Conservation (phyloP, 1,140 invertebrate species). For the Aphis craccivora region DNA sequence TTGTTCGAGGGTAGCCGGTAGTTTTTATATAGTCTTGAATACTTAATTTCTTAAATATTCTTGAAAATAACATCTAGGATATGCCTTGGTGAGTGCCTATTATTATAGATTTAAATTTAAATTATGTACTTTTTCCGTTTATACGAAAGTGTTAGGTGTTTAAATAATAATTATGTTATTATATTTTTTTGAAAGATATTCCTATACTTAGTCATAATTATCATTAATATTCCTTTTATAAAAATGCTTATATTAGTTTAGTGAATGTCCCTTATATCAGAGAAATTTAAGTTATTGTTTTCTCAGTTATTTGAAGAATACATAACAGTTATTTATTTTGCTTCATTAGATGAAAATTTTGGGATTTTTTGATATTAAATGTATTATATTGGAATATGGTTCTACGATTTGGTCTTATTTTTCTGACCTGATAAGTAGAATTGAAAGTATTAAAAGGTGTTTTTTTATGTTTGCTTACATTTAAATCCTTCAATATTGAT, state of each 20-base stretch:
- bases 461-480: background rate
- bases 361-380: background rate
- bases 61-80: background rate
- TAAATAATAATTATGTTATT: background rate
- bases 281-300: background rate
- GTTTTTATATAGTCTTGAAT: background rate
- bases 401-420: background rate
- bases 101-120: background rate
- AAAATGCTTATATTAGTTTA: background rate
- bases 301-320: background rate
- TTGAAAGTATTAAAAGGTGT: background rate
- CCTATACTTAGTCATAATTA: background rate
- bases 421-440: background rate
- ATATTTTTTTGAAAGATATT: background rate
- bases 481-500: background rate
- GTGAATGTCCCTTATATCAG: background rate
- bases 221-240: background rate
- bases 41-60: background rate
- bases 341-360: background rate
- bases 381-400: background rate
- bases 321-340: background rate
- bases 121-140: background rate
- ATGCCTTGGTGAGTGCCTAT: background rate
- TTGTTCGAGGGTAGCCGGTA: background rate
- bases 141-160: background rate